Evolutionary conservation across 2,797 vertebrate species (phyloP), one percentile per base, ranked within the genome.

Genomic region (Rousettus madagascariensis): DNA sequence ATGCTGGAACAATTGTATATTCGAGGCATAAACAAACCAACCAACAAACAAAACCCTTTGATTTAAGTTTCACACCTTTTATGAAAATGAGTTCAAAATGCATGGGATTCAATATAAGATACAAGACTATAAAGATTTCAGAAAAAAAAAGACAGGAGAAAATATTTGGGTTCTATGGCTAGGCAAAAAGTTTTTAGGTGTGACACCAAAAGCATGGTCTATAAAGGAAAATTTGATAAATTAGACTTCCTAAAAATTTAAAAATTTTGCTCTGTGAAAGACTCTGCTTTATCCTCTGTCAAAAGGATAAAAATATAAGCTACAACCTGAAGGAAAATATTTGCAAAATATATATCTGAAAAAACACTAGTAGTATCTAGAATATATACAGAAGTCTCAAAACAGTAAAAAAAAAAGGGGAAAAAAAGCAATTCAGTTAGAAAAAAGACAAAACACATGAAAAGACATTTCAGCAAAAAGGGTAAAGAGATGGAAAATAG

Each of bases 171-270:
- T 7, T 90, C 59, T 55, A 80, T 3, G 19, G 8, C 3, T 74
- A 90, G 65, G 30, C 26, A n/a, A n/a, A 61, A 38, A 43, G 11
- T 80, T 78, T 53, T 78, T 86, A 78, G 8, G 46, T 12, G 2
- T 80, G 59, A 86, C 43, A 92, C 20, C 5, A 84, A 92, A 80
- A 74, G 36, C 15, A 63, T 75, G 19, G 66, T n/a, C 20, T 74
- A 22, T n/a, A 55, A 55, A 72, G 41, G 41, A 84, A 94, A 69
- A 93, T 90, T 13, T 91, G 77, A 84, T 57, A 72, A 83, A 91
- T 41, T 63, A 20, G 12, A 72, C 28, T 93, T 86, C 7, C 66
- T 69, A 63, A 78, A 72, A 65, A 51, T 53, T 59, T 43, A 28
- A 86, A 17, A 63, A 16, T 41, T 86, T 90, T 80, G 10, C 6